Percentiles rank a stretch among this genome's conserved stretches.
These are phyloP conservation scores for Gavialis gangeticus DNA, from an alignment of 2,113 vertebrate species.

Conservation along the genomic window DNA sequence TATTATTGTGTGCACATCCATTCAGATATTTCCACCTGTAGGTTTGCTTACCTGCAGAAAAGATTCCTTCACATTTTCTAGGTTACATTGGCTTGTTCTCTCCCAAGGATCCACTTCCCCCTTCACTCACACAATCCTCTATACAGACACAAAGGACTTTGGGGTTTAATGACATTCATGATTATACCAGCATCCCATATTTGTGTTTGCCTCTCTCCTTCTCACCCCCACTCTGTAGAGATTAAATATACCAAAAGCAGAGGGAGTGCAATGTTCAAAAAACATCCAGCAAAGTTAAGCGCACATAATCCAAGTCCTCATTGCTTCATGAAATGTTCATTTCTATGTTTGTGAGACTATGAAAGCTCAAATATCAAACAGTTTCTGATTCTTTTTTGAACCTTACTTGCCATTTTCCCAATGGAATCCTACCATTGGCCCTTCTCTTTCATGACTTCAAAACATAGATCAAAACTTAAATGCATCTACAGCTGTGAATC, in stretches of 20 bases:
- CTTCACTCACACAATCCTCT: neutral
- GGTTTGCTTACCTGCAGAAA: constrained; percentile 12
- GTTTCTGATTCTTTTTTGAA: neutral
- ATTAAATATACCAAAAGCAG: neutral
- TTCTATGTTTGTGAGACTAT: neutral
- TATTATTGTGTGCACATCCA: constrained; percentile 26
- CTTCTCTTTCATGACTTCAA: constrained; percentile 37
- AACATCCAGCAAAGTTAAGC: neutral
- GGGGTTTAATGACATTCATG: neutral
- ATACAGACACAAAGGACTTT: no score
- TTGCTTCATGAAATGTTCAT: neutral
- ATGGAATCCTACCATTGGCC: neutral
- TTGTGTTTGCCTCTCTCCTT: neutral
- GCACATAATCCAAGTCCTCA: neutral
- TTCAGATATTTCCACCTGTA: neutral
- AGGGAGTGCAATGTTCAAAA: neutral
- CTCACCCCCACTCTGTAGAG: constrained; percentile 1
- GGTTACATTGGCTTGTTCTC: neutral
- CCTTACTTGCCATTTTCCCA: constrained; percentile 5
- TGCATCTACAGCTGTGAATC: constrained; percentile 53
- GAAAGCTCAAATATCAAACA: neutral
- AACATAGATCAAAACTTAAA: neutral
- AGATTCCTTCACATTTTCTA: constrained; percentile 7
- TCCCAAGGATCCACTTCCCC: neutral
- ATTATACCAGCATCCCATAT: fast-evolving